phyloP scores from a whole-genome alignment of 2,113 vertebrate species.

The Halcyon senegalensis region DNA sequence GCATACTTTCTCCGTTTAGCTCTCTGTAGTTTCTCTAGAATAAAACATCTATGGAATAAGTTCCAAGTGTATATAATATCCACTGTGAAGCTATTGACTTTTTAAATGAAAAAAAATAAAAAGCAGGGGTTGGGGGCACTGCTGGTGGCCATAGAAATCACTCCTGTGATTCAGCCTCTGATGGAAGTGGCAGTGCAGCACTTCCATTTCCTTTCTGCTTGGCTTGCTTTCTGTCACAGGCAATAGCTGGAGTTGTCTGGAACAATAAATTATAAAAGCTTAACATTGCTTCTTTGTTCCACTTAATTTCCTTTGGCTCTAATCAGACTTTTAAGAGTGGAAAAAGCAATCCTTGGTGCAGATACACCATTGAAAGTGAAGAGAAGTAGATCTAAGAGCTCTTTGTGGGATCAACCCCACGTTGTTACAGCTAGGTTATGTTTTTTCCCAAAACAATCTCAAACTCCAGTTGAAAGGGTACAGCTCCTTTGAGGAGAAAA shows the following conservation, averaged over 20 bases:
- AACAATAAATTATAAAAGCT: constrained; percentile 28
- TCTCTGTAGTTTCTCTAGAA: background rate
- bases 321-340: background rate
- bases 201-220: constrained; percentile 36
- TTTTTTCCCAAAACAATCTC: background rate
- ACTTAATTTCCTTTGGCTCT: constrained; percentile 5
- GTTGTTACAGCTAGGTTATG: background rate
- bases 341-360: background rate
- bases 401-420: background rate
- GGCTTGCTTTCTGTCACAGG: constrained; percentile 7
- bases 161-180: background rate
- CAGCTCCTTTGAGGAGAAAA: background rate
- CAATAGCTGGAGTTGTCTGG: background rate
- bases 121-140: accelerated
- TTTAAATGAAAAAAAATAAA: too few relatives aligned
- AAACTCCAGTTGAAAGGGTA: background rate
- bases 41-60: background rate
- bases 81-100: background rate
- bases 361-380: background rate
- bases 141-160: background rate
- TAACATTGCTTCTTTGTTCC: constrained; percentile 35
- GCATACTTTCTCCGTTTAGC: background rate
- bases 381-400: background rate
- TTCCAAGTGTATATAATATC: background rate
- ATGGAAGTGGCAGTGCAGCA: background rate